Percentiles rank a stretch among this genome's conserved stretches.
Conservation (phyloP, 1,140 invertebrate species). For the Drosophila kanapiae region DNA sequence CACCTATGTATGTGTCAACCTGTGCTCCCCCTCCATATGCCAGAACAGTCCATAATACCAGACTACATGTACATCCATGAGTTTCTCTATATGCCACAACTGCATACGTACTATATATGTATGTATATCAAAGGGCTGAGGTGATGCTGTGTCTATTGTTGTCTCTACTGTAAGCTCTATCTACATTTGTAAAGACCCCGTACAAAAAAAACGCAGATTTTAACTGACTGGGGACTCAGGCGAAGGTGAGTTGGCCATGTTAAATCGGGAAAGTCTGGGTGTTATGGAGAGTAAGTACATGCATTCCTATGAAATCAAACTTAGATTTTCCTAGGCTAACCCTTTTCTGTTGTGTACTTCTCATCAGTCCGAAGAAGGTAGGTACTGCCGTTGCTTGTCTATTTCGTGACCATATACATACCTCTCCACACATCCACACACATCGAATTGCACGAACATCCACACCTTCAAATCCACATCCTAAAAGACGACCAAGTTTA, state of each 20-base stretch:
- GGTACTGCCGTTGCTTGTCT: constrained; percentile 45
- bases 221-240: background rate
- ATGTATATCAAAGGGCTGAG: constrained; percentile 36
- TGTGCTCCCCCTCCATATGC: constrained; percentile 11
- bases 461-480: constrained; percentile 18
- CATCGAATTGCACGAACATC: constrained; percentile 16
- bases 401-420: constrained; percentile 45
- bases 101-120: constrained; percentile 9
- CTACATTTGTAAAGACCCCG: constrained; percentile 22
- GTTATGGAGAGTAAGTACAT: constrained; percentile 31
- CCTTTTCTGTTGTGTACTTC: constrained; percentile 21
- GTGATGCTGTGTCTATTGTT: constrained; percentile 40
- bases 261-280: background rate
- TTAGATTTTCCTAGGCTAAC: constrained; percentile 20
- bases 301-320: background rate
- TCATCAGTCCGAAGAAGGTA: constrained; percentile 54
- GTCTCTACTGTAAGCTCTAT: constrained; percentile 30
- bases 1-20: constrained; percentile 23
- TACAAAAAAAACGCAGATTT: background rate
- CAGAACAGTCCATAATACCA: constrained; percentile 28
- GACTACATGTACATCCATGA: constrained; percentile 24
- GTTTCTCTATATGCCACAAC: constrained; percentile 10
- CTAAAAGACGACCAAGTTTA: constrained; percentile 29
- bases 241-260: constrained; percentile 10
- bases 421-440: constrained; percentile 33